Base-by-base conservation (phyloP, 1,140 invertebrate species). In the Dolichoris vasculosae region DNA sequence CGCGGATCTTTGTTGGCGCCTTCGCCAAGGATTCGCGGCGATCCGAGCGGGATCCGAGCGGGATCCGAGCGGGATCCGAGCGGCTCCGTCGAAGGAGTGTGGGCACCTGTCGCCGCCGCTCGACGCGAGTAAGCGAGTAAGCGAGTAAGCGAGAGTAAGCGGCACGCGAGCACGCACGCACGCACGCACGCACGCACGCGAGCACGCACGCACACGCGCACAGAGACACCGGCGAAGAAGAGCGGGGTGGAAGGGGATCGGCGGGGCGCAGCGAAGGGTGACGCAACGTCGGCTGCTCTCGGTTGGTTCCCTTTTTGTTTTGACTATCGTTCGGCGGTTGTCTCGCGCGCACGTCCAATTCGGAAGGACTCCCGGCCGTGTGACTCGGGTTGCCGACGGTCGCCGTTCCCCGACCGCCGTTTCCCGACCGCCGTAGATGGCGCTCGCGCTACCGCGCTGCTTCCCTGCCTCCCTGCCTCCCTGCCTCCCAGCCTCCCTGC, bases 311-410 rank as follows among this genome's bases (percentile, higher is more conserved):
- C 69, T 43, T 43, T 76, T 51, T 51, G 43, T 35, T 51, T 76
- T 23, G 75, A 76, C n/a, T 76, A 9, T 7, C 11, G 1, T 51
- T 46, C 13, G 1, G 32, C 51, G 17, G 51, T 9, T 23, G 48
- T 26, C 23, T 17, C 17, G 13, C 48, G 63, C 63, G 38, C n/a
- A 69, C 63, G 40, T 71, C 20, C 67, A 23, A 55, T 32, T 75
- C 69, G 23, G 59, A 67, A 26, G 51, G 32, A 63, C 51, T 30
- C 51, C 35, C 35, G 38, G 30, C 46, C 43, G 69, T 40, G 51
- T 40, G 51, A 80, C 38, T 46, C 32, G 78, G 38, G 80, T 82
- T 82, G 80, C 46, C 43, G 67, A 73, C 35, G 71, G 48, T 76
- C 46, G 23, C 73, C 30, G 51, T 75, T 83, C 32, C 82, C 64